Base-by-base conservation (phyloP, 2,888 invertebrate species). In the Cyclophora punctaria region DNA sequence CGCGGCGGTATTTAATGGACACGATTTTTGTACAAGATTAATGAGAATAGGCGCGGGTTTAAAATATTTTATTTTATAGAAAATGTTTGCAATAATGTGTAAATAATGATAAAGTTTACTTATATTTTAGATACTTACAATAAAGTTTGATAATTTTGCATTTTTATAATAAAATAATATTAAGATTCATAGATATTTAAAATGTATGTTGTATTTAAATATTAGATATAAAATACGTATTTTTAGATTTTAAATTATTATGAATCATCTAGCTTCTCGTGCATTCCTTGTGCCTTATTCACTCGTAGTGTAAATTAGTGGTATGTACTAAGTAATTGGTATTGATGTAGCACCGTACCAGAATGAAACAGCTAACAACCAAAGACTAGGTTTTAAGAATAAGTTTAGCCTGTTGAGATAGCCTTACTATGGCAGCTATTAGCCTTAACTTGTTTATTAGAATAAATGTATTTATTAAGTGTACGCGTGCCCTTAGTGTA, bases 271-370 rank as follows among this genome's bases (percentile, higher is more conserved):
- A 57, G 67, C 71, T 74, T 72, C 71, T 75, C 62, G 78, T 79
- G 87, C 87, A 87, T 88, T 88, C 87, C 80, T 69, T 69, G 86
- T 87, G 87, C 87, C 87, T 87, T 86, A 82, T 68, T 48, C 35
- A 37, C 33, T 66, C 62, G 53, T 50, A 56, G 52, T 56, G 45
- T 44, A 20, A 20, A 20, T 20, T 20, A 20, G 20, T 20, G 20
- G 20, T 20, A 20, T 20, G 20, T 20, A 20, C 20, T 20, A 20
- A 20, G 20, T 20, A 20, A 2, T 20, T 20, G 20, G 20, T 20
- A 20, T 20, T 20, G 20, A 20, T 20, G 1, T 20, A 20, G 20
- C 20, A 20, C 20, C 20, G 2, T 20, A 20, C 20, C 20, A 20
- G 20, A 48, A 45, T 42, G 35, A 41, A 45, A 45, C 45, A 41